phyloP scores from a whole-genome alignment of 2,888 invertebrate species.

The Cheilosia soror region DNA sequence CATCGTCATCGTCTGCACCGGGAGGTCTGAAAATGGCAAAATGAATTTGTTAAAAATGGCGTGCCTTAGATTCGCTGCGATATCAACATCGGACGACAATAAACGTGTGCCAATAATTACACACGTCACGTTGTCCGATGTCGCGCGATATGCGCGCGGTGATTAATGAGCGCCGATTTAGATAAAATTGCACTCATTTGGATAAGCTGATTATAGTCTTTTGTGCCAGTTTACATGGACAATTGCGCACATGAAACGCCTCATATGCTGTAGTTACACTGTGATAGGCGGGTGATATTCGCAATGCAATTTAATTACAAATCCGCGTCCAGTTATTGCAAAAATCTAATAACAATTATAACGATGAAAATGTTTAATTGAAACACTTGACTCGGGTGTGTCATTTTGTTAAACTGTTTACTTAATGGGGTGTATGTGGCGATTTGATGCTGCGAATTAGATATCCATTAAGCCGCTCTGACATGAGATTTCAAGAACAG shows the following conservation, averaged over 20 bases:
- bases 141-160: constrained; percentile 14
- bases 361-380: constrained; percentile 66
- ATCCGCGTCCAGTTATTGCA: constrained; percentile 56
- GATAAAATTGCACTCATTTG: constrained; percentile 67
- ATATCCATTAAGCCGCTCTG: not conserved
- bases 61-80: too few relatives aligned
- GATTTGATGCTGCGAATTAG: not conserved
- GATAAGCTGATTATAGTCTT: constrained; percentile 62
- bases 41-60: constrained; percentile 2
- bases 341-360: constrained; percentile 66
- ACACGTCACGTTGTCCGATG: not conserved
- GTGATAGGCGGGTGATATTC: not conserved
- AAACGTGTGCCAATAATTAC: constrained; percentile 56
- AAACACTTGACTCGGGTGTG: constrained; percentile 51
- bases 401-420: constrained; percentile 43
- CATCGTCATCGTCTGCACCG: constrained; percentile 90
- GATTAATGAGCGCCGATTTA: constrained; percentile 59
- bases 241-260: constrained; percentile 40
- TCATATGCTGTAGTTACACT: not conserved
- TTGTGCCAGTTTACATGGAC: constrained; percentile 54
- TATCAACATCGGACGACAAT: constrained; percentile 1
- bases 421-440: constrained; percentile 22
- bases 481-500: not conserved
- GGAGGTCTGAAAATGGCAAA: constrained; percentile 86
- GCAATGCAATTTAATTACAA: constrained; percentile 64